Evolutionary conservation across 2,113 vertebrate species (phyloP).

Genomic region (Oplegnathus fasciatus): DNA sequence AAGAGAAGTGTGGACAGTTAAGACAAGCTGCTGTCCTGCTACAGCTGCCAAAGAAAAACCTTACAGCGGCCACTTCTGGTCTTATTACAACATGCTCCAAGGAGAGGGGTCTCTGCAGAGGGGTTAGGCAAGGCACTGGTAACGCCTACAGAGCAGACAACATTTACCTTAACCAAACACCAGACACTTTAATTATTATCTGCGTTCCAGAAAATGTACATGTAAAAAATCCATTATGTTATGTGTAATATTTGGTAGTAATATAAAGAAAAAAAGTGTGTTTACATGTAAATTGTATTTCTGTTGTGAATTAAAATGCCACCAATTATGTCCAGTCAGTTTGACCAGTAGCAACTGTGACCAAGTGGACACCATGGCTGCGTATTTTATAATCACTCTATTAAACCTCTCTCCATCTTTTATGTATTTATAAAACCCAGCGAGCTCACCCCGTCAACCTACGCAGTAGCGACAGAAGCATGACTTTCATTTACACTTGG

Average conservation of each 20-base stretch:
- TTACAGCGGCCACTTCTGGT: background rate
- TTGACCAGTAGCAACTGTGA: too few species aligned
- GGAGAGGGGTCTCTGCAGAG: background rate
- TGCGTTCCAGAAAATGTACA: background rate
- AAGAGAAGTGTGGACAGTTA: background rate
- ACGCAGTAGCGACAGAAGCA: slow-evolving; percentile 5
- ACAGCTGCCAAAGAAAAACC: background rate
- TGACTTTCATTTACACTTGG: slow-evolving; percentile 40
- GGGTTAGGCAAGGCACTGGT: too few species aligned
- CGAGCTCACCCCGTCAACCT: background rate
- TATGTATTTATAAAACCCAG: slow-evolving; percentile 1
- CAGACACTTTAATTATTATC: background rate
- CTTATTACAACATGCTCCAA: background rate
- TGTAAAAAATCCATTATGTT: background rate
- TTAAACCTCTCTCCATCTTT: background rate
- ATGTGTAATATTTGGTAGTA: background rate
- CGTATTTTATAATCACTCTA: background rate
- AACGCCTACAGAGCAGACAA: background rate
- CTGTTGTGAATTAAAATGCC: background rate
- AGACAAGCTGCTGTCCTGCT: background rate
- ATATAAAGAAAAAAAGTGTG: background rate
- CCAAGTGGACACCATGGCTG: background rate
- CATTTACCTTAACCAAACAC: background rate
- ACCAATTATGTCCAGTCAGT: background rate
- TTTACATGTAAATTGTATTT: background rate